Evolutionary conservation across 2,797 vertebrate species (phyloP), one percentile per base, ranked within the genome.

Genomic region (Mormyrus proboscirostris): DNA sequence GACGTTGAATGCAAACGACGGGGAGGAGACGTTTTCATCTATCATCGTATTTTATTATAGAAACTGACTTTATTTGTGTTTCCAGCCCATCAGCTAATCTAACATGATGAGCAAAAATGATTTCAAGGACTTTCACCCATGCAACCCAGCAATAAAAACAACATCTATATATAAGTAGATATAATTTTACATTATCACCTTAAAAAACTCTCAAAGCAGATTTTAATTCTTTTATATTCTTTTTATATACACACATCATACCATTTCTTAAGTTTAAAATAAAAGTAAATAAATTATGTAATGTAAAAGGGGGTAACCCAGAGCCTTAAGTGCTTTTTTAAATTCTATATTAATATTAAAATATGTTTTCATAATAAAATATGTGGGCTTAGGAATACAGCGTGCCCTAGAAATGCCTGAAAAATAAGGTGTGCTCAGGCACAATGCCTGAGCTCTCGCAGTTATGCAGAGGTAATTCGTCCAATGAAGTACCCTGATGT

Each of bases 321-420:
- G 69, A 73, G 69, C 69, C 69, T 16, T 38, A 38, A 79, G 38
- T 79, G 9, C 33, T 44, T 44, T 47, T 22, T 44, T 3, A 22
- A 82, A 82, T 44, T 82, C 76, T 82, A 82, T n/a, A 82, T 47
- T 82, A 82, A 47, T 82, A 82, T 82, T 82, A 82, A 47, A 82
- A 47, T 19, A 82, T 82, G 38, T n/a, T 82, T 82, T 47, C 76
- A 82, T 47, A n/a, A 44, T 82, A 41, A 41, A 79, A 16, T 44
- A 79, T 79, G 38, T 79, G 76, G 38, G 41, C 19, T 9, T 82
- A 9, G 38, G 73, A 47, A 79, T 19, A 47, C 16, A 79, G 38
- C 44, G 38, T 73, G 65, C 29, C 65, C 12, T 38, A 16, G 65
- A 73, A 73, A 73, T 73, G 12, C 65, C 65, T 38, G 69, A 33